Conservation (phyloP, 2,113 vertebrate species). For the Scytalopus superciliaris region DNA sequence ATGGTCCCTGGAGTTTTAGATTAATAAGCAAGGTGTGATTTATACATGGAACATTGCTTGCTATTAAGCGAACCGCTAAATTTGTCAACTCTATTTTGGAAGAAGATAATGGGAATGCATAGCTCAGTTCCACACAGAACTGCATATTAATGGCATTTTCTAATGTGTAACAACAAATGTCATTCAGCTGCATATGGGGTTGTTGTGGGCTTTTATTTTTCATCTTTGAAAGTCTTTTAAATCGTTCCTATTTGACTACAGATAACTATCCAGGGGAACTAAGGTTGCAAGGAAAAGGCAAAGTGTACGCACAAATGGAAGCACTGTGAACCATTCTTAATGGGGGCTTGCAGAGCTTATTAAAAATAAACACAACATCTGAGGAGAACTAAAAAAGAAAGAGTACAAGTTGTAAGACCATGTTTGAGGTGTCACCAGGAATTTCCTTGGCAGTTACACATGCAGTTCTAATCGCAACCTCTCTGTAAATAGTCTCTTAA, state of each 20-base stretch:
- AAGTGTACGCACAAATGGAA: not conserved
- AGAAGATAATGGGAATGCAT: not conserved
- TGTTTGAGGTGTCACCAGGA: not conserved
- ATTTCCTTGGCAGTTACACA: not conserved
- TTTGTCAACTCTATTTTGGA: not conserved
- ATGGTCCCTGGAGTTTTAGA: not conserved
- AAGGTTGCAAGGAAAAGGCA: not conserved
- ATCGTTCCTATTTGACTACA: not conserved
- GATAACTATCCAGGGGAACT: not conserved
- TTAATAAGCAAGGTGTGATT: not conserved
- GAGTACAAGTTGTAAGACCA: not conserved
- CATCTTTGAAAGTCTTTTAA: not conserved
- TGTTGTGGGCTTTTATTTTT: not conserved
- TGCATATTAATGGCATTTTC: not conserved
- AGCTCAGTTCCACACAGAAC: not conserved
- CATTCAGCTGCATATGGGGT: not conserved
- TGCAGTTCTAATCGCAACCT: not conserved
- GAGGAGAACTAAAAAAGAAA: not conserved
- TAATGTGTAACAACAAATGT: not conserved
- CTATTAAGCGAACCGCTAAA: not conserved
- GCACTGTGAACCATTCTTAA: not conserved
- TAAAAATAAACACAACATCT: not conserved
- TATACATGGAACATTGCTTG: not conserved
- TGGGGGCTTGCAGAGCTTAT: not conserved
- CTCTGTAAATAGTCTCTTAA: not conserved